A percentile compares a stretch with the other conserved stretches of the same genome.
phyloP scores from a whole-genome alignment of 2,113 vertebrate species.

The Aldabrachelys gigantea region DNA sequence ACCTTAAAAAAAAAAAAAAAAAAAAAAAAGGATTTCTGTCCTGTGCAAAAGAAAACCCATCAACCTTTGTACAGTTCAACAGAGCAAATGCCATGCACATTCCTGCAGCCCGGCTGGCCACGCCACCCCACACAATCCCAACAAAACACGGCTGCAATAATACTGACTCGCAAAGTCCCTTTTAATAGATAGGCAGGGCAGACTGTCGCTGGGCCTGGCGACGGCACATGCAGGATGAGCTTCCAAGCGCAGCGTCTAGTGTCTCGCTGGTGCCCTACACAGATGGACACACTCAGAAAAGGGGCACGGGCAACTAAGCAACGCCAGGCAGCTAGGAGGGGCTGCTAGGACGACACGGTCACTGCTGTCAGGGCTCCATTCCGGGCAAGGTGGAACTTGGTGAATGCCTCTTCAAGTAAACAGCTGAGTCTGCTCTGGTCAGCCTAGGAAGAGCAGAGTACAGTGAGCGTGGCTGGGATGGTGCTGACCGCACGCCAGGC shows the following conservation, averaged over 20 bases:
- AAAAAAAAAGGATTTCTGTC: conserved; percentile 65
- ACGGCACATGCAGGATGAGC: conserved; percentile 65
- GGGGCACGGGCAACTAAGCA: conserved; percentile 43
- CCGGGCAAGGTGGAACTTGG: conserved; percentile 92
- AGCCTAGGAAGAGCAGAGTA: conserved; percentile 76
- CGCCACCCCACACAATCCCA: conserved; percentile 53
- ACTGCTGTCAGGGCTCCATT: conserved; percentile 93
- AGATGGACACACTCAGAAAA: conserved; percentile 25
- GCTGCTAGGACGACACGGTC: conserved; percentile 93
- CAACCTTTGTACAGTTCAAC: conserved; percentile 73
- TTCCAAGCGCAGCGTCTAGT: conserved; percentile 64
- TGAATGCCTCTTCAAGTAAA: conserved; percentile 97
- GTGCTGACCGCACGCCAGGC: background rate
- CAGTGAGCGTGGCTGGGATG: accelerated
- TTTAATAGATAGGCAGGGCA: conserved; percentile 43
- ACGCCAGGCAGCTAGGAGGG: background rate
- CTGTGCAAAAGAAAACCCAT: conserved; percentile 71
- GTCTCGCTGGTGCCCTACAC: conserved; percentile 21
- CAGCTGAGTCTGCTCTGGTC: conserved; percentile 93
- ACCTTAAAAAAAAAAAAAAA: conserved; percentile 72
- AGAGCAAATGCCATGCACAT: conserved; percentile 73
- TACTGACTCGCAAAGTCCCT: conserved; percentile 73
- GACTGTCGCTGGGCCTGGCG: conserved; percentile 58
- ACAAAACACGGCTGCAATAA: conserved; percentile 68
- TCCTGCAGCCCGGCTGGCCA: background rate